Evolutionary conservation across 2,888 invertebrate genomes (phyloP).

Genomic region (Ommatoiulus sabulosus): DNA sequence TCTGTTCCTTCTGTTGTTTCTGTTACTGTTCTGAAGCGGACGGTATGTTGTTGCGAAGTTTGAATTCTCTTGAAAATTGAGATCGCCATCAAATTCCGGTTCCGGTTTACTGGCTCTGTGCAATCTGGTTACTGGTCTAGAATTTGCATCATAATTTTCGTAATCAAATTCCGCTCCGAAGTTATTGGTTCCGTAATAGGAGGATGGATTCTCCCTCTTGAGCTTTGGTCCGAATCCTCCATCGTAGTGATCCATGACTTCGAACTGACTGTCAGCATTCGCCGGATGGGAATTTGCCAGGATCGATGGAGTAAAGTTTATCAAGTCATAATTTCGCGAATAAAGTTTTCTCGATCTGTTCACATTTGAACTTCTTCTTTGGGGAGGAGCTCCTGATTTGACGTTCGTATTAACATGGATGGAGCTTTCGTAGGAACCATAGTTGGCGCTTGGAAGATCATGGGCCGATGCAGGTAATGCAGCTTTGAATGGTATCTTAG

Average conservation of each 20-base stretch:
- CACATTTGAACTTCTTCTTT: neutral
- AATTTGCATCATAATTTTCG: neutral
- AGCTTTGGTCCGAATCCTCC: neutral
- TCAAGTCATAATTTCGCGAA: neutral
- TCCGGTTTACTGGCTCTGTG: neutral
- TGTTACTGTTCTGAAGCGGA: neutral
- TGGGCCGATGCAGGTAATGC: neutral
- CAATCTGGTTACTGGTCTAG: neutral
- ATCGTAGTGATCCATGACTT: slow-evolving; percentile 47
- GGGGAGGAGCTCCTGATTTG: neutral
- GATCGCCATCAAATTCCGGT: neutral
- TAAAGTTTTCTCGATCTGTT: neutral
- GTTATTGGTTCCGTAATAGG: neutral
- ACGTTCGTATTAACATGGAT: neutral
- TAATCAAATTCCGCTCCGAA: slow-evolving; percentile 35
- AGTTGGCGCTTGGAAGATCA: neutral
- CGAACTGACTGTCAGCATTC: neutral
- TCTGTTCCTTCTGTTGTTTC: neutral
- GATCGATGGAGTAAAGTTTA: neutral
- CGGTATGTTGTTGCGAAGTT: neutral
- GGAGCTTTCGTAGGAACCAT: neutral
- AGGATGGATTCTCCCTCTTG: neutral
- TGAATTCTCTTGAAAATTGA: neutral
- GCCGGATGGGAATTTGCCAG: neutral
- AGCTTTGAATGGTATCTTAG: neutral